Base-by-base conservation (phyloP, 2,797 vertebrate species). In the Sparidentex hasta region DNA sequence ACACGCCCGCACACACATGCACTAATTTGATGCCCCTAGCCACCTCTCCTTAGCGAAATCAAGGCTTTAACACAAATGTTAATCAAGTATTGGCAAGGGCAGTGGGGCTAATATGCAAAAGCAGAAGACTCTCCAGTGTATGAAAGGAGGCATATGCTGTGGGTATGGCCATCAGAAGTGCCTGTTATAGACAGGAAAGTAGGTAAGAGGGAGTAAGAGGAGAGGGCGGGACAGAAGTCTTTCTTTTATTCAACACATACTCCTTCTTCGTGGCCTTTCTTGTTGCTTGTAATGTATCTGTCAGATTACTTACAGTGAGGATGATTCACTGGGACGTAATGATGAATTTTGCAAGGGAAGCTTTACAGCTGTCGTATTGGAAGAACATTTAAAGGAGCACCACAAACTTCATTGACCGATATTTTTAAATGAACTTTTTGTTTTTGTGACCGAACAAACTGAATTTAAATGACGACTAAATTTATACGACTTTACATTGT, bases 111-210 rank as follows among this genome's bases (percentile, higher is more conserved):
- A 91, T 94, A 94, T 93, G 92, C 93, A 94, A 92, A 94, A 88
- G 91, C 91, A 90, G 84, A 92, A 89, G 92, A 93, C 94, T 87
- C 95, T 96, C 92, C 88, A 95, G 78, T 69, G 78, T 84, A 88
- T 95, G 93, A 95, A 95, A 95, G 92, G 93, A 93, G 94, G 86
- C 94, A 93, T 95, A 95, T 93, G 94, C 82, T 92, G 87, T 81
- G 91, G 87, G 91, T 92, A 91, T 92, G 94, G 92, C 92, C 78
- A 47, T 87, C 83, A 91, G 83, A 90, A 93, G 92, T 88, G 91
- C 58, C 86, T 90, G 86, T 94, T 92, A 84, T 87, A 80, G 76
- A 86, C 84, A 81, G 87, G 83, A 77, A 88, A 87, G 86, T 79
- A 90, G 86, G 71, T 88, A 81, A 93, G 87, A 91, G 83, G 69